Evolutionary conservation across 2,113 vertebrate species (phyloP), one percentile per base, ranked within the genome.

Genomic region (Rafetus swinhoei): DNA sequence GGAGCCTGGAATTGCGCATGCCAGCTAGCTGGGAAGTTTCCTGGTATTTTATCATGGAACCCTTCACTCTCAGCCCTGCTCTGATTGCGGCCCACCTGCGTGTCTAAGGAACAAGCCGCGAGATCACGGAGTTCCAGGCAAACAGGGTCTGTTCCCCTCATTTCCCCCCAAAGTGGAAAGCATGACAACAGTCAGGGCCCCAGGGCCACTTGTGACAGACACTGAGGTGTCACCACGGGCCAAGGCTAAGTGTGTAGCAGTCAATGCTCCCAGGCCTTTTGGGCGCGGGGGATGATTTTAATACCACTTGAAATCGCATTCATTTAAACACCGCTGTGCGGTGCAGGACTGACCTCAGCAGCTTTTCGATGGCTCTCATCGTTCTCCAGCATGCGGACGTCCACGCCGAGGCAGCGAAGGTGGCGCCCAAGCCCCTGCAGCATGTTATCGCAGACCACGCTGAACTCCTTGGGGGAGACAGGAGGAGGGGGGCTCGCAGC

Each of bases 381-480:
- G 6, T 98, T 98, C 81, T 98, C 98, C 97, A 99, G 95, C 89
- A 99, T 97, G 4, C 88, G 82, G 32, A 98, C 98, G 0, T 99
- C 98, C 0, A 98, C 97, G 0, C 99, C 99, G 6, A 99, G 97
- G 90, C 98, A 98, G 93, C 98, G 98, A 84, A 99, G 98, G 86
- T 98, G 98, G 72, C 98, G 97, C 0, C 99, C 99, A 0, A 99
- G 98, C 50, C 99, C 99, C 88, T 99, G 98, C 22, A 99, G 97
- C 99, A 99, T 99, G 97, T 98, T 99, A 94, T 99, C 99, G 35
- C 99, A 99, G 80, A 99, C 98, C 92, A 98, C 98, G 0, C 97
- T 97, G 96, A 99, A 98, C 92, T 99, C 97, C 90, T 91, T 96
- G 0, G 98, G 98, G 2, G 92, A 93, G 57, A 98, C 27, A 35